These are phyloP conservation scores for Drosophila mimica DNA, from an alignment of 2,888 invertebrate species.

Conservation along the genomic window DNA sequence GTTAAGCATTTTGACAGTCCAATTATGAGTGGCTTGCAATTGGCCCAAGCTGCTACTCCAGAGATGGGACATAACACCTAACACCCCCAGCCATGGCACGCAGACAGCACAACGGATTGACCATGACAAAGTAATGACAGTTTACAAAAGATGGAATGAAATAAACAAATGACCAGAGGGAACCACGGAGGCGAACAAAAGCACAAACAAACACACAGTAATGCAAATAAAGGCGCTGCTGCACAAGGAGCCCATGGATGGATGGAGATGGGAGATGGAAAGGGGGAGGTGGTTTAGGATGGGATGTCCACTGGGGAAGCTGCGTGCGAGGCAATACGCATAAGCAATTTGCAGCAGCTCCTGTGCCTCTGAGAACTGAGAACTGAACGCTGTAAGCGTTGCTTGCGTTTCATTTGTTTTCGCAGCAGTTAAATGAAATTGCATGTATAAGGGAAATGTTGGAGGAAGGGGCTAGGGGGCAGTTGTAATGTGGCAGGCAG, in stretches of 20 bases:
- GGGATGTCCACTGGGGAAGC: slow-evolving; percentile 28
- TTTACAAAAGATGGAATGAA: slow-evolving; percentile 79
- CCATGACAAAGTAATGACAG: slow-evolving; percentile 78
- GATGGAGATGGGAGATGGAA: not conserved
- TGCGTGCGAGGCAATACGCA: slow-evolving; percentile 50
- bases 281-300: not conserved
- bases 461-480: not conserved
- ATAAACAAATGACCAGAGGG: slow-evolving; percentile 72
- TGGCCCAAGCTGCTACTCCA: slow-evolving; percentile 57
- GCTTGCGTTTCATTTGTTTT: slow-evolving; percentile 71
- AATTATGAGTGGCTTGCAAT: slow-evolving; percentile 63
- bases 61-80: slow-evolving; percentile 20
- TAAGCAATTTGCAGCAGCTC: slow-evolving; percentile 63
- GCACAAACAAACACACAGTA: slow-evolving; percentile 16
- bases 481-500: slow-evolving; percentile 4
- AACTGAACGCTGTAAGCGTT: slow-evolving; percentile 23
- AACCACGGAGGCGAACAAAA: not conserved
- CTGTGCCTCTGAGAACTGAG: slow-evolving; percentile 31
- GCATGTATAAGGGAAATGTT: slow-evolving; percentile 53
- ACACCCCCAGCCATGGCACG: not conserved
- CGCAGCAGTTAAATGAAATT: slow-evolving; percentile 79
- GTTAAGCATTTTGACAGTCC: slow-evolving; percentile 57
- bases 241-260: not conserved
- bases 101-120: slow-evolving; percentile 57
- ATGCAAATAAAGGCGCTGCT: slow-evolving; percentile 48